These are phyloP conservation scores for Aleiodes sp. DNA, from an alignment of 1,140 invertebrate species.

Conservation along the genomic window DNA sequence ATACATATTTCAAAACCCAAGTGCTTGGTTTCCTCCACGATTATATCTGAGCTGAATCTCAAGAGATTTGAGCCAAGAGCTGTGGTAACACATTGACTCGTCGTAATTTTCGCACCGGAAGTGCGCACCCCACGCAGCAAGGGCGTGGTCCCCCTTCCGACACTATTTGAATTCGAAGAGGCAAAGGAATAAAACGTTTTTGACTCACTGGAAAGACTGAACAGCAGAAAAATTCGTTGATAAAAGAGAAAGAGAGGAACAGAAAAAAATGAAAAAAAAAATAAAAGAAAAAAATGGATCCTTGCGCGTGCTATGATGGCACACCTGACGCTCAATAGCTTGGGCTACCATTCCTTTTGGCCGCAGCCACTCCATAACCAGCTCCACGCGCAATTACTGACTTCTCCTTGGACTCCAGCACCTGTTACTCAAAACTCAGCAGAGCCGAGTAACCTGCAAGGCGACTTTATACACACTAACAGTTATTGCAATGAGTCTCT, in stretches of 20 bases:
- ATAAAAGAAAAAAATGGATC: background rate
- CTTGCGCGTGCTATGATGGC: conserved; percentile 4
- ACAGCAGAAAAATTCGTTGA: background rate
- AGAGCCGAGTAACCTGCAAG: background rate
- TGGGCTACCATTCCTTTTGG: conserved; percentile 4
- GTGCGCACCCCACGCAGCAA: conserved; percentile 45
- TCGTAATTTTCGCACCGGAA: conserved; percentile 43
- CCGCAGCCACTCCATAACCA: background rate
- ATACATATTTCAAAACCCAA: too few relatives aligned
- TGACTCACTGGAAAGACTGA: background rate
- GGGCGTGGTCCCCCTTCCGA: conserved; percentile 45
- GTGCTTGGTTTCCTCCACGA: background rate
- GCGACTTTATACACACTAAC: conserved; percentile 11
- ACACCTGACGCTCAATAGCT: background rate
- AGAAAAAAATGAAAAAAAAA: background rate
- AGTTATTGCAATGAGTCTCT: background rate
- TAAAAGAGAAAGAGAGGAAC: background rate
- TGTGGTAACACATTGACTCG: conserved; percentile 20
- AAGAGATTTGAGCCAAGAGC: background rate
- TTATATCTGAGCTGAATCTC: background rate
- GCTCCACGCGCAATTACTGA: background rate
- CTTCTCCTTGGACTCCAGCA: conserved; percentile 17
- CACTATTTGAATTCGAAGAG: conserved; percentile 11
- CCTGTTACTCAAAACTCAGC: conserved; percentile 24
- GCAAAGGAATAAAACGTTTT: background rate